Conservation (phyloP, 2,113 vertebrate genomes). For the Prunella himalayana region DNA sequence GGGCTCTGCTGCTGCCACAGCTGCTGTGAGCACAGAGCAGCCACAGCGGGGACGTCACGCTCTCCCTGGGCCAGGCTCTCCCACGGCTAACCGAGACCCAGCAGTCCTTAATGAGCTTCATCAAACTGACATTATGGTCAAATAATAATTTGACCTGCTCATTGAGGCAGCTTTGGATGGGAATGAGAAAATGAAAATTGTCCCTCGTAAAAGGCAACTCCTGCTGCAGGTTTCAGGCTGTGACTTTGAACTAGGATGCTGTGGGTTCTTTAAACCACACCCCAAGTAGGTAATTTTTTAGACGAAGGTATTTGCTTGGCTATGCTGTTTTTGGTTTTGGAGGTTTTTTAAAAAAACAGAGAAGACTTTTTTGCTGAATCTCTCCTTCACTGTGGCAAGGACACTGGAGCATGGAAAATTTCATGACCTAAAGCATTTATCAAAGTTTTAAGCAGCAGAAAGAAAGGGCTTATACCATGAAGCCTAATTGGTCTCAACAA, state of each 20-base stretch:
- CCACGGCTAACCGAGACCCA: not conserved
- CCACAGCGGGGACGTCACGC: accelerated
- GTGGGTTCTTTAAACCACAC: not conserved
- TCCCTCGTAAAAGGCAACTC: not conserved
- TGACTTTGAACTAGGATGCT: not conserved
- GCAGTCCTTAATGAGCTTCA: not conserved
- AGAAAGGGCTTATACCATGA: not conserved
- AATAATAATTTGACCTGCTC: no score
- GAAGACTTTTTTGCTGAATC: not conserved
- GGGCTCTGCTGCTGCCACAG: not conserved
- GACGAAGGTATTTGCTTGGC: not conserved
- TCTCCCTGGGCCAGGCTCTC: not conserved
- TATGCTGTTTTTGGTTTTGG: not conserved
- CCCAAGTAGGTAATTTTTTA: not conserved
- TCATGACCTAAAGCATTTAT: not conserved
- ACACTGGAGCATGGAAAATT: not conserved
- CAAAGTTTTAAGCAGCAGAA: not conserved
- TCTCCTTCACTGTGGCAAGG: not conserved
- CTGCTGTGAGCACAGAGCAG: not conserved
- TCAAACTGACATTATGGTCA: not conserved
- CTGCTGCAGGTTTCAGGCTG: not conserved
- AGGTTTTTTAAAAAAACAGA: not conserved
- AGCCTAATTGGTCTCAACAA: not conserved
- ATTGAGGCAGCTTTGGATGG: not conserved
- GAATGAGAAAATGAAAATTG: not conserved